Evolutionary conservation across 1,140 invertebrate species (phyloP), one percentile per base, ranked within the genome.

Genomic region (Xylocopa sonorina): DNA sequence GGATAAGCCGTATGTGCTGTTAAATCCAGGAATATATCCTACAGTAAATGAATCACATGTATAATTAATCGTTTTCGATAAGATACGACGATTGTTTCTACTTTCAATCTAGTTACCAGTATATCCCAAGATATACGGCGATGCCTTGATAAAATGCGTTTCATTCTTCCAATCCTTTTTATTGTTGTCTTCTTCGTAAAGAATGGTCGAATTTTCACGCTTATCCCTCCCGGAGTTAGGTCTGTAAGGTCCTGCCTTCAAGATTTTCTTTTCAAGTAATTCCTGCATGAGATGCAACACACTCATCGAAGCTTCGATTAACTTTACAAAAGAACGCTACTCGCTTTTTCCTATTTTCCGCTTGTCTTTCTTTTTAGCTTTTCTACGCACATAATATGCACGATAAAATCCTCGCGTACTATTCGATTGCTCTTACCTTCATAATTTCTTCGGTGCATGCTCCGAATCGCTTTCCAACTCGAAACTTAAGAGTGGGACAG

Each of bases 401-500:
- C 27, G 29, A 34, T 38, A 24, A 18, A 14, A 29, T 71, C 14
- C 0, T 24, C n/a, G n/a, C 1, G 34, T 24, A 41, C 27, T 4
- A 64, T 43, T 63, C 1, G 21, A 5, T n/a, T 41, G 10, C 64
- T 74, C 86, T 89, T 91, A 94, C 95, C 90, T 94, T 93, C 81
- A 96, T 92, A 82, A 96, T 96, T 88, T 96, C 95, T 88, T 95
- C 93, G 7, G 95, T 96, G 80, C 94, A 95, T 63, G 95, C 94
- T 29, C 95, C 95, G 89, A 96, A 96, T 89, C 95, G 94, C 90
- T 95, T 95, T 38, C 95, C 95, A 87, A 95, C 95, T 78, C 95
- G 94, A 84, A 96, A 96, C 83, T 95, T 95, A 32, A 96, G 92
- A 48, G 95, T 95, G 51, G 95, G 95, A 92, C 95, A 96, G 84